Evolutionary conservation across 1,140 invertebrate genomes (phyloP).

Genomic region (Phymorhynchus buccinoides): DNA sequence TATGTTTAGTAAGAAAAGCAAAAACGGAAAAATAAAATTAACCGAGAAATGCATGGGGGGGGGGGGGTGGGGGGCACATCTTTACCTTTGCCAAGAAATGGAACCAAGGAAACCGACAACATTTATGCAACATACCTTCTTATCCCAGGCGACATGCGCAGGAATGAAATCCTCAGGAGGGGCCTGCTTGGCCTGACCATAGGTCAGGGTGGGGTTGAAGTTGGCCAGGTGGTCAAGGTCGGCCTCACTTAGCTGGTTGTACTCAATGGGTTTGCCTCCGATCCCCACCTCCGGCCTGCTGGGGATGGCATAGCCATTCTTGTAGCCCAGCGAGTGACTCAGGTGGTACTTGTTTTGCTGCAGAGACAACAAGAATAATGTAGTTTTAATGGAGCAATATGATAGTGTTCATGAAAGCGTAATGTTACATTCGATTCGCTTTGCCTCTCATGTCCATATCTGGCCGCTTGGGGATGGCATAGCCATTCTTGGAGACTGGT

Average conservation of each 20-base stretch:
- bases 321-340: constrained; percentile 79
- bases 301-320: constrained; percentile 81
- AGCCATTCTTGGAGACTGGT: background rate
- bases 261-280: constrained; percentile 75
- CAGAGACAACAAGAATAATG: constrained; percentile 5
- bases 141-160: constrained; percentile 83
- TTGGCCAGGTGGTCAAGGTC: constrained; percentile 75
- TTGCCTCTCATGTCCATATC: background rate
- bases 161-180: constrained; percentile 80
- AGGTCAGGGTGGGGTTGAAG: constrained; percentile 84
- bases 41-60: too few relatives aligned
- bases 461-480: background rate
- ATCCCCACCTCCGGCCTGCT: constrained; percentile 77
- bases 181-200: constrained; percentile 80
- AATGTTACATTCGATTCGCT: background rate
- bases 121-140: constrained; percentile 76
- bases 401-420: background rate
- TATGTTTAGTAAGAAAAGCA: too few relatives aligned
- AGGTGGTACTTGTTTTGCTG: constrained; percentile 79
- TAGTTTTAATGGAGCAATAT: background rate
- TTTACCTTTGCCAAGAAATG: too few relatives aligned
- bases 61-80: too few relatives aligned
- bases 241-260: constrained; percentile 75
- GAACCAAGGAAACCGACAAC: too few relatives aligned
- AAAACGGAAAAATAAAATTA: too few relatives aligned